Base-by-base conservation (phyloP, 2,113 vertebrate species). In the Danionella cerebrum region DNA sequence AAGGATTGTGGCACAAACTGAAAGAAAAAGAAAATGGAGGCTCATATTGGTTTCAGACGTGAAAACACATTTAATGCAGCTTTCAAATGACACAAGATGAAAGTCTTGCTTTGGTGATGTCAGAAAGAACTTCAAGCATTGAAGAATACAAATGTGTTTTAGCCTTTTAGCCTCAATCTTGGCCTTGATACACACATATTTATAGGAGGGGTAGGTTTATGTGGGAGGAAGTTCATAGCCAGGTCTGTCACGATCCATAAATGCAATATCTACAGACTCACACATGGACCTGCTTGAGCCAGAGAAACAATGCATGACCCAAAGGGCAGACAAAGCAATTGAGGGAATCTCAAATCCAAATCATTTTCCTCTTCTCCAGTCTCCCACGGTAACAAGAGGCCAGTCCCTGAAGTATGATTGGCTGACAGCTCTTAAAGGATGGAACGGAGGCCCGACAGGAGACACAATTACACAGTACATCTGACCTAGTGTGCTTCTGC, bases 321-420 rank as follows among this genome's bases (percentile, higher is more conserved):
- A 18, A 21, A 22, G 42, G 59, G 42, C 13, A 63, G 19, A 48
- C 33, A 29, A 11, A 22, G 59, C 44, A 63, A 63, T 36, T 63
- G 59, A 48, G 42, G 24, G 48, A 21, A 63, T 48, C 59, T 63
- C 44, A 33, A 62, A 45, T 62, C 58, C 22, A 36, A 24, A 63
- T 47, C 29, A 63, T 63, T 48, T 63, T 63, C 44, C 42, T 48
- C 44, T n/a, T 63, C 44, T 63, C 2, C 18, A 9, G 42, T 48
- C 59, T 63, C 44, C 44, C 59, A 63, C 44, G 29, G 19, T 63
- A 63, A 48, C 42, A 14, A n/a, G 59, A 63, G 27, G 59, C 44
- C 29, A 18, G 44, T 64, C 44, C 60, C 44, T 48, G 41, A 44
- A 48, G 53, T 60, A 42, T 58, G 54, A 58, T 59, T 48, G 31